A percentile compares a stretch with the other conserved stretches of the same genome.
These are phyloP conservation scores for Copsychus sechellarum DNA, from an alignment of 2,113 vertebrate genomes.

Conservation along the genomic window DNA sequence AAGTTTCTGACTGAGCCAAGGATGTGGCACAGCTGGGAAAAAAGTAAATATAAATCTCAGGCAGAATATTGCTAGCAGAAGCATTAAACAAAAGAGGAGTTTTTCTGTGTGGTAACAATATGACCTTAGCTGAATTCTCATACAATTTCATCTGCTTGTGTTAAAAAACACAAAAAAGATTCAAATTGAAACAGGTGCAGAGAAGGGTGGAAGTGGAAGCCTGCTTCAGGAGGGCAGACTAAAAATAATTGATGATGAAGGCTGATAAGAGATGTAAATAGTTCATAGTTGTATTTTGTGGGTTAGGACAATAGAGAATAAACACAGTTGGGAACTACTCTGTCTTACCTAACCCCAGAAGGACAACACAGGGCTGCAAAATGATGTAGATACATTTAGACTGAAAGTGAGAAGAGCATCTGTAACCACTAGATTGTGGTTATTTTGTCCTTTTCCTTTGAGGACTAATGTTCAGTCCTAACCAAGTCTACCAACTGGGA, in stretches of 20 bases:
- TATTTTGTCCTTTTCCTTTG: background rate
- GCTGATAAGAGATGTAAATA: background rate
- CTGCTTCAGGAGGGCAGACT: background rate
- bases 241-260: background rate
- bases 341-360: background rate
- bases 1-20: conserved; percentile 52
- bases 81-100: background rate
- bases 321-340: background rate
- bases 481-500: background rate
- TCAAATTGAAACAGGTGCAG: background rate
- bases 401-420: background rate
- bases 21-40: conserved; percentile 57
- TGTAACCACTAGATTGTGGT: background rate
- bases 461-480: background rate
- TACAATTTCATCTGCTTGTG: background rate
- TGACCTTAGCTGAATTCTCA: background rate
- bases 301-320: background rate
- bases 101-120: conserved; percentile 12
- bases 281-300: background rate
- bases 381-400: background rate
- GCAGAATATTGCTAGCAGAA: background rate
- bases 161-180: background rate
- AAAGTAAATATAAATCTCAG: conserved; percentile 45
- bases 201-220: background rate
- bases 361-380: background rate